Conservation (phyloP, 2,888 invertebrate genomes). For the Melanostoma mellinum region DNA sequence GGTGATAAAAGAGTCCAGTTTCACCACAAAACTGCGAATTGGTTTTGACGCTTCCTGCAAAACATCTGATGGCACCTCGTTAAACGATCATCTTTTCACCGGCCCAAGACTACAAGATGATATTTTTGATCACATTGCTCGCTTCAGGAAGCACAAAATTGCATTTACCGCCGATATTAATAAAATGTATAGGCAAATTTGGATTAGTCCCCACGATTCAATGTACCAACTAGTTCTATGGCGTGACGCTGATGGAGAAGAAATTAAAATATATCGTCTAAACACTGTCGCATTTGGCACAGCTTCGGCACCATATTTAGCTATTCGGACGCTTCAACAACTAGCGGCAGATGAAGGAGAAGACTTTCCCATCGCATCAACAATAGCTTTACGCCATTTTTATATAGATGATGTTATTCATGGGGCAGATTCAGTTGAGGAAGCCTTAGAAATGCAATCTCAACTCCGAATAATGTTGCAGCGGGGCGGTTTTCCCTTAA, state of each 20-base stretch:
- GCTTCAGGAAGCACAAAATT: too few species aligned
- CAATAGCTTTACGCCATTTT: neutral
- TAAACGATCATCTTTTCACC: too few species aligned
- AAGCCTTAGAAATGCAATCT: too few species aligned
- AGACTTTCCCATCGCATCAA: constrained; percentile 13
- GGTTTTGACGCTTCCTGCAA: neutral
- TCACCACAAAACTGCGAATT: constrained; percentile 30
- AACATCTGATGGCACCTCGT: too few species aligned
- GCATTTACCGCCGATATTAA: neutral
- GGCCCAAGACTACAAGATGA: neutral
- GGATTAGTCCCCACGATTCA: neutral
- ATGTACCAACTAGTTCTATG: neutral
- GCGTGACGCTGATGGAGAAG: neutral
- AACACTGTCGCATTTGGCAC: neutral
- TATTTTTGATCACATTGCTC: neutral
- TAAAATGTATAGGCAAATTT: neutral
- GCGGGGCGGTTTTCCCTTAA: constrained; percentile 23
- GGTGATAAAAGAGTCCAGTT: constrained; percentile 38
- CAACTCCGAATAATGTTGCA: constrained; percentile 3
- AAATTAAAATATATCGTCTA: neutral
- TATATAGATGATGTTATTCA: constrained; percentile 23
- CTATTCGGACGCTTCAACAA: constrained; percentile 27
- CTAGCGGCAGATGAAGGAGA: constrained; percentile 6
- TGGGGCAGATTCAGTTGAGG: constrained; percentile 12
- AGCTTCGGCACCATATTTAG: constrained; percentile 12